Base-by-base conservation (phyloP, 64 coral and sea anemone species). In the Stylophora pistillata region DNA sequence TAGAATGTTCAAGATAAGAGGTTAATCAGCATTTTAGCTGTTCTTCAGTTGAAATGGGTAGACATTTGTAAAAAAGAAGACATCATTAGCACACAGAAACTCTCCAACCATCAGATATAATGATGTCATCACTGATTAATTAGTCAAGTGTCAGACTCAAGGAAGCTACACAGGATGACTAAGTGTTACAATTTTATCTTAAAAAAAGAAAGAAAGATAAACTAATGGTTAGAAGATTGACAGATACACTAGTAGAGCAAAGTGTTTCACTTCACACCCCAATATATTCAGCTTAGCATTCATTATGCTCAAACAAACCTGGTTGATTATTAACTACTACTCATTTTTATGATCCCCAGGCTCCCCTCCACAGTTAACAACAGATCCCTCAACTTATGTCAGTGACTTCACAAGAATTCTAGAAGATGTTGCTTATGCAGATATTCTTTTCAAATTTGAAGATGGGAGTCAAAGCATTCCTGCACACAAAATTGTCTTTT, bases 381-480 rank as follows among this genome's bases (percentile, higher is more conserved):
- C 25, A 69, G 80, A 84, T 4, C 62, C 33, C 7, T 84, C 80
- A 68, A 84, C 61, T 0, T 63, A 84, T 15, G 30, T 23, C 31
- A 84, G 0, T 52, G 80, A 84, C 41, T 84, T 84, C 61, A 68
- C 69, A 13, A 63, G 52, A 54, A 34, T 84, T 14, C 60, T 84
- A 20, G 21, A 84, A 5, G 58, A 53, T 21, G 23, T 12, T 21
- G 20, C 21, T 13, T 69, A 70, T 70, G 80, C 80, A 16, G 80
- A 84, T 33, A 10, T 84, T 15, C 62, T 84, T 4, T 84, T 84
- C 53, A 68, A 23, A 17, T 84, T 84, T 84, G 80, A 84, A 84
- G 80, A 84, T 70, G 62, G 61, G 3, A 70, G 62, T 14, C 30
- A 65, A 63, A 84, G 61, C 34, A 21, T 84, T 84, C 53, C 16